Base-by-base conservation (phyloP, 1,140 invertebrate species). In the Chymomyza costata region DNA sequence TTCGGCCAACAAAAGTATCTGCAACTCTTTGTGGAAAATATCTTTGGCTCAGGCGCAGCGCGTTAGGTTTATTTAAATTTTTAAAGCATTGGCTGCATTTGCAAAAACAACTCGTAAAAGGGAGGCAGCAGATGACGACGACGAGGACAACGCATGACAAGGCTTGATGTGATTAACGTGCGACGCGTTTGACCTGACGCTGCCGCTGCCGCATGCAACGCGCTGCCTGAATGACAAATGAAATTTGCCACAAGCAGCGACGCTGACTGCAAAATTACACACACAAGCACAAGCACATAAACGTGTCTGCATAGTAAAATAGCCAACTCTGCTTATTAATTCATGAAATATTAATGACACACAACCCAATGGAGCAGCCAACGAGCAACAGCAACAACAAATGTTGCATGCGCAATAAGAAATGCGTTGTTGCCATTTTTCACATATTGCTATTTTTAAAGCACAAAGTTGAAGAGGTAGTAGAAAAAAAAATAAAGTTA, bases 321-420 rank as follows among this genome's bases (percentile, higher is more conserved):
- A 5, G 21, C 11, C n/a, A 3, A 17, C 18, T 45, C 51, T n/a
- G 59, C 56, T 73, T 74, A 65, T 69, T 74, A 61, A 74, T 74
- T 65, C 65, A 74, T 74, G 60, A 74, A 68, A 74, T 74, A 74
- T 74, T 74, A 76, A 74, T 69, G 70, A 32, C 32, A 52, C 46
- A 19, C 39, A 55, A 13, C 32, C 37, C 8, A 38, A 5, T 19
- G n/a, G 19, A 2, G 10, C 13, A 44, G 17, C 6, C 15, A 14
- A 35, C 5, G 32, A 8, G 8, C 3, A 1, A 13, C 8, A 30
- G 5, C 13, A 53, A 16, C 18, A 38, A 8, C 21, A 25, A 25
- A 3, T 25, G 21, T 25, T 25, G 21, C 21, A 25, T 25, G 21
- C 21, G 21, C 21, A 25, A 25, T 8, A 25, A 3, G 8, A 25